Evolutionary conservation across 2,888 invertebrate species (phyloP), one percentile per base, ranked within the genome.

Genomic region (Polyommatus icarus): DNA sequence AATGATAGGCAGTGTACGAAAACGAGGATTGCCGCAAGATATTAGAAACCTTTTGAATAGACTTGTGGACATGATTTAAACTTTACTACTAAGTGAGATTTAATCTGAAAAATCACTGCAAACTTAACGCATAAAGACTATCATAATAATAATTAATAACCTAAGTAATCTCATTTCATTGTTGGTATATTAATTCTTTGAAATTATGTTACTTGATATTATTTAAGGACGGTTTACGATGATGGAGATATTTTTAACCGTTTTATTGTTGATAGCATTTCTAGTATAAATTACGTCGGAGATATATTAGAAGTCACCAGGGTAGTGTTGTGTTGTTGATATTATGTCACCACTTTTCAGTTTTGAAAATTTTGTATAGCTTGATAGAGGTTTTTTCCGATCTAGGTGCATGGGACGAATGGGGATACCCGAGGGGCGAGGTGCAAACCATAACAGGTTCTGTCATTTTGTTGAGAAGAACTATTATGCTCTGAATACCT

Each of bases 171-270:
- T 54, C 54, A 15, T 18, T 54, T 54, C 15, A 54, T 54, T 18
- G 54, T 54, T 54, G 18, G 18, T 18, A 18, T 54, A 54, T 18
- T 18, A 54, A 3, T 54, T 54, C 15, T 54, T 20, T 61, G 24
- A 24, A 61, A 61, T 61, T 24, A 61, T 61, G 61, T 61, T 54
- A 54, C 54, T 61, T 61, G 61, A 61, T 61, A 61, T 61, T 61
- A 61, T 61, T 61, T 61, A 61, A 32, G 67, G 24, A 29, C 29
- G 15, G 29, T 24, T 24, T 12, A 67, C 12, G 24, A 67, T 32
- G 29, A 29, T 15, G 15, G 67, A 67, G 15, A 15, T 67, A 29
- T 6, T 67, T 29, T 15, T 4, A 29, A 1, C 29, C 5, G 67
- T 67, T 29, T 29, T 67, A 29, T 29, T 67, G 18, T 67, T 67